These are phyloP conservation scores for Mergus octosetaceus DNA, from an alignment of 2,797 vertebrate genomes.

Conservation along the genomic window DNA sequence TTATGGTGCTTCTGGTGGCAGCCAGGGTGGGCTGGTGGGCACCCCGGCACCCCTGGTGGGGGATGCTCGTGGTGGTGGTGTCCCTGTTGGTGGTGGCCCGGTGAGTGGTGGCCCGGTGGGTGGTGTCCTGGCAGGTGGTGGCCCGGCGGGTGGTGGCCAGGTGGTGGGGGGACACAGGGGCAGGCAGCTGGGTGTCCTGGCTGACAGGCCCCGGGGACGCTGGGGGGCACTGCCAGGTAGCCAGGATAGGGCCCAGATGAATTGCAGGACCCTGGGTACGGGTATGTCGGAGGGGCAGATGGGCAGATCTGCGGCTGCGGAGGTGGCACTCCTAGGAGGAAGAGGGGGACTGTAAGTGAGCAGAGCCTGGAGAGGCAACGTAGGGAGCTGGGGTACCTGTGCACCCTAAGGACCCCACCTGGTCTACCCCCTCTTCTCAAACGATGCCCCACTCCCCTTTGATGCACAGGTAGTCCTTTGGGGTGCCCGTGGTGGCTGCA, in stretches of 20 bases:
- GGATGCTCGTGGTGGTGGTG: neutral
- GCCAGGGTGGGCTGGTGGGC: neutral
- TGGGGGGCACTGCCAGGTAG: neutral
- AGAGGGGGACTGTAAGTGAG: neutral
- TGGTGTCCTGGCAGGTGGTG: neutral
- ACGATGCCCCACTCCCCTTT: neutral
- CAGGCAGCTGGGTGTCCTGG: no score
- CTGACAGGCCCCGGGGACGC: neutral
- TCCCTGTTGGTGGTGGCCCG: neutral
- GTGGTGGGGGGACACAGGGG: neutral
- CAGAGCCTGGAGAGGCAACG: neutral
- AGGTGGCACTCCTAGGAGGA: neutral
- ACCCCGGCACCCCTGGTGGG: neutral
- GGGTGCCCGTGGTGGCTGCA: accelerated
- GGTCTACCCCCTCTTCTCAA: neutral
- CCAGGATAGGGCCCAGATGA: neutral
- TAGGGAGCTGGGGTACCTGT: neutral
- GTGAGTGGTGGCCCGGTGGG: neutral
- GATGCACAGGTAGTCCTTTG: neutral
- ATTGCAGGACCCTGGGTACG: neutral
- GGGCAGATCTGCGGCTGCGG: neutral
- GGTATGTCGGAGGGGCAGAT: neutral
- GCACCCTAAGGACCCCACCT: neutral
- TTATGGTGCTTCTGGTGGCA: neutral
- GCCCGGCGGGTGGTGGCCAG: neutral